A percentile compares a stretch with the other conserved stretches of the same genome.
phyloP scores from a whole-genome alignment of 2,888 invertebrate genomes.

The Herminia tarsipennalis region DNA sequence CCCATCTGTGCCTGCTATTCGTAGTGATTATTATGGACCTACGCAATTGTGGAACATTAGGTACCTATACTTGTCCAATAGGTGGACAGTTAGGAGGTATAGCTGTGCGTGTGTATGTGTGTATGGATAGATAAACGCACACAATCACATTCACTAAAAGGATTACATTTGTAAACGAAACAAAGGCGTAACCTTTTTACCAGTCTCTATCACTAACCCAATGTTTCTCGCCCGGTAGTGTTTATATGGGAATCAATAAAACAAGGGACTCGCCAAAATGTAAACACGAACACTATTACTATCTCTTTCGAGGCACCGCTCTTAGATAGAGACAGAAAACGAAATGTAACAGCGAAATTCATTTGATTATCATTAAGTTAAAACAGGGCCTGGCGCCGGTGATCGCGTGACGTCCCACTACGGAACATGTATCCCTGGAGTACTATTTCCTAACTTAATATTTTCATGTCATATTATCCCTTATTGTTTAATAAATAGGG shows the following conservation, averaged over 20 bases:
- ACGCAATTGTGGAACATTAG: no score
- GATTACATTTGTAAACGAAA: background rate
- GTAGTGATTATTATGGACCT: no score
- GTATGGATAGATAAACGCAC: no score
- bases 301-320: slow-evolving; percentile 34
- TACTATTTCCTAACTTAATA: slow-evolving; percentile 27
- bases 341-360: slow-evolving; percentile 57
- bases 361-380: slow-evolving; percentile 73
- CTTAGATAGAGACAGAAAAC: slow-evolving; percentile 50
- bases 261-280: slow-evolving; percentile 49
- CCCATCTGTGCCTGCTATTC: no score
- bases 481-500: slow-evolving; percentile 43
- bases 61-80: no score
- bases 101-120: no score
- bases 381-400: slow-evolving; percentile 66
- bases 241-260: slow-evolving; percentile 66
- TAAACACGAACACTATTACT: slow-evolving; percentile 37
- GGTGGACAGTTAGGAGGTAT: no score
- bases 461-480: slow-evolving; percentile 17
- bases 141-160: background rate
- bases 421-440: slow-evolving; percentile 54
- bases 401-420: slow-evolving; percentile 69
- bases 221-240: slow-evolving; percentile 42
- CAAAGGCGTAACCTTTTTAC: slow-evolving; percentile 4
- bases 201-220: slow-evolving; percentile 8